Base-by-base conservation (phyloP, 2,888 invertebrate genomes). In the Hydriomena furcata region DNA sequence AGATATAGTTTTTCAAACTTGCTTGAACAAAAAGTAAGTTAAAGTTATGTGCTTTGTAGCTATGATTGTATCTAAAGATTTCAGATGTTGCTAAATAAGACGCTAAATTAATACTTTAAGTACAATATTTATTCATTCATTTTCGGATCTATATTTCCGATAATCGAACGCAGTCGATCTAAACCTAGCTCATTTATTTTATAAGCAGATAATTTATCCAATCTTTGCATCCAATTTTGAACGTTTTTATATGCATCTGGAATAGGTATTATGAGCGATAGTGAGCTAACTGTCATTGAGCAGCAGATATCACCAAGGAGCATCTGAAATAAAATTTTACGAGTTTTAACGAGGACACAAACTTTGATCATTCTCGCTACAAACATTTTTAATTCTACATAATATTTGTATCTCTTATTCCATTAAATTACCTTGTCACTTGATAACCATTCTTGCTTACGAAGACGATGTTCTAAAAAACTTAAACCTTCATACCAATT, bases 251-350 rank as follows among this genome's bases (percentile, higher is more conserved):
- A 78, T 8, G 73, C 75, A 0, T 78, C 61, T 17, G 77, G 65
- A 11, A 84, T 58, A 1, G 89, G 87, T 4, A 91, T 37, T 12
- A 92, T 54, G 11, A 82, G 56, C 51, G 81, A 71, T 10, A 89
- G 62, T 0, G 91, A 87, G 8, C 83, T 84, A 6, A 92, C 61
- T 1, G 92, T 91, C 1, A 88, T 58, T n/a, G 71, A 80, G 48
- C 82, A 79, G 58, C 90, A 88, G 23, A 90, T 45, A 55, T 90
- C 90, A 27, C 80, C 76, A 0, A 91, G 60, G 2, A 72, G 66
- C 65, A 91, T 68, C 91, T 91, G 71, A 12, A 75, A 78, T 13
- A 54, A 8, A 20, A 32, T 6, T n/a, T 5, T 10, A 40, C 10
- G 21, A 21, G 5, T 1, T 28, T 23, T 10, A 7, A 23, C 17